These are phyloP conservation scores for Drosophila repletoides DNA, from an alignment of 1,140 invertebrate genomes.

Conservation along the genomic window DNA sequence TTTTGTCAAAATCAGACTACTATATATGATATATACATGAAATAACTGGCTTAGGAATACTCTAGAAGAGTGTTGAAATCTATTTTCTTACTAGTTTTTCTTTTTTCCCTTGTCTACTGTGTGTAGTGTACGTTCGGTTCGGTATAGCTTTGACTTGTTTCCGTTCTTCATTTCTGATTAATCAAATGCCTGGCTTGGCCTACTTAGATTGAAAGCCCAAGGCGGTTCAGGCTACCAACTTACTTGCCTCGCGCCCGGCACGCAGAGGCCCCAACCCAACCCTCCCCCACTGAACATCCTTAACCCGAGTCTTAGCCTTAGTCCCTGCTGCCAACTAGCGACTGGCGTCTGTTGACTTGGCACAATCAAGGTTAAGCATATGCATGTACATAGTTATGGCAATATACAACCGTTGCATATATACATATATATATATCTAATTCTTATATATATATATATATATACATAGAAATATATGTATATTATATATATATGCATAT, in stretches of 20 bases:
- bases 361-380: constrained; percentile 75
- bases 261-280: constrained; percentile 17
- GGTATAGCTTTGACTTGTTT: neutral
- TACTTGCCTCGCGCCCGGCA: constrained; percentile 9
- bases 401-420: constrained; percentile 34
- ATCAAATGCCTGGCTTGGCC: constrained; percentile 68
- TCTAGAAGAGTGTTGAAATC: too few species aligned
- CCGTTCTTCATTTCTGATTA: constrained; percentile 47
- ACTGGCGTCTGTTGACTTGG: constrained; percentile 41
- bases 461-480: neutral
- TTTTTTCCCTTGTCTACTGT: neutral
- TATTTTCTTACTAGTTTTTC: constrained; percentile 15
- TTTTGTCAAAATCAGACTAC: too few species aligned
- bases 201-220: constrained; percentile 61
- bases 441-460: constrained; percentile 4
- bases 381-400: constrained; percentile 52
- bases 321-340: neutral
- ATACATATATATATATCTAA: neutral
- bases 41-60: too few species aligned
- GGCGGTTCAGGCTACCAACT: constrained; percentile 36
- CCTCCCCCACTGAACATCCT: neutral
- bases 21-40: too few species aligned
- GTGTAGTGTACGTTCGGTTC: neutral
- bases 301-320: neutral
- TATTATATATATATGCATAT: constrained; percentile 1